These are phyloP conservation scores for Diorhabda sublineata DNA, from an alignment of 1,140 invertebrate genomes.

Conservation along the genomic window DNA sequence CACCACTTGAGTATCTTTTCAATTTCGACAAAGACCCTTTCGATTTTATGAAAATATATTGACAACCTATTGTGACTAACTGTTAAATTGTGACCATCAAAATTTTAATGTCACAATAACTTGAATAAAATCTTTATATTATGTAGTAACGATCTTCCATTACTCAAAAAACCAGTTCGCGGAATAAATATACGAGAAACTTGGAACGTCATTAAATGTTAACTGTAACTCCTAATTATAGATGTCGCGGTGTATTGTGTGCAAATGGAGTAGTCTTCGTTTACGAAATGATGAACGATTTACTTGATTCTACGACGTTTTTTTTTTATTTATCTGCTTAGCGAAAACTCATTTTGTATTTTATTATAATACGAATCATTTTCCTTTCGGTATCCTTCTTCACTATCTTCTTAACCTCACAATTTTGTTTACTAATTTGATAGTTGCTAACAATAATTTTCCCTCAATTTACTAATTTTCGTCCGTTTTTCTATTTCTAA, in stretches of 20 bases:
- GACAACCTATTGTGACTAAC: no score
- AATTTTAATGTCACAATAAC: no score
- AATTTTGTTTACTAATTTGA: no score
- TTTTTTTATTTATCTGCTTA: background rate
- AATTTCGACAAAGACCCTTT: background rate
- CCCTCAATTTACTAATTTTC: no score
- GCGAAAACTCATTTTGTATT: background rate
- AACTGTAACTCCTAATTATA: constrained; percentile 38
- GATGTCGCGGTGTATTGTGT: constrained; percentile 34
- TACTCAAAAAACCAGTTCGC: constrained; percentile 29
- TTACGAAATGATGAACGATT: constrained; percentile 32
- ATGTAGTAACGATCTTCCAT: background rate
- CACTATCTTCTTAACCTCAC: no score
- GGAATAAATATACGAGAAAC: constrained; percentile 24
- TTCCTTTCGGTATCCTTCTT: no score
- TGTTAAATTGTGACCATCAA: no score
- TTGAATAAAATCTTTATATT: no score
- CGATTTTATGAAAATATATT: no score
- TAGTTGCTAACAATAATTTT: no score
- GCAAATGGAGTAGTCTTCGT: constrained; percentile 31
- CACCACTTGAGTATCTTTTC: constrained; percentile 4
- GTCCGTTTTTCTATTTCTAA: no score
- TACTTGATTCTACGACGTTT: background rate
- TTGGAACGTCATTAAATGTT: constrained; percentile 34
- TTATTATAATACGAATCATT: no score